These are phyloP conservation scores for Felis chaus DNA, from an alignment of 2,113 vertebrate genomes.

Conservation along the genomic window DNA sequence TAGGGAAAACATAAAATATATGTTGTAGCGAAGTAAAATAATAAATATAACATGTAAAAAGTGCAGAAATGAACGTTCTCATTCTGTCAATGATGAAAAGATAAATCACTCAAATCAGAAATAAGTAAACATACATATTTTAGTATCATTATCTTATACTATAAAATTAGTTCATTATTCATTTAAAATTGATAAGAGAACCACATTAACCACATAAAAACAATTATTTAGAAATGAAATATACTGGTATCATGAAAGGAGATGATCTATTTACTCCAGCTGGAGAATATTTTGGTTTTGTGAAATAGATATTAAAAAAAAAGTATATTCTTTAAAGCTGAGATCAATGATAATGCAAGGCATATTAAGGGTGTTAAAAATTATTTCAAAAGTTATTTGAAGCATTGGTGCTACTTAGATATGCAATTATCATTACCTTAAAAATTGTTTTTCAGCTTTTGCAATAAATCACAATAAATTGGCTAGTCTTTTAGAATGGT, in stretches of 20 bases:
- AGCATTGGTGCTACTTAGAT: not conserved
- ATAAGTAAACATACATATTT: not conserved
- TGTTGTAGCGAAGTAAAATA: not conserved
- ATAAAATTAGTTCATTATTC: not conserved
- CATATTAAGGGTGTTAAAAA: not conserved
- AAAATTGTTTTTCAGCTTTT: not conserved
- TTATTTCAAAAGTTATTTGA: not conserved
- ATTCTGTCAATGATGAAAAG: not conserved
- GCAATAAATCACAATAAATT: not conserved
- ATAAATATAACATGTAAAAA: not conserved
- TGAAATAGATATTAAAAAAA: not conserved
- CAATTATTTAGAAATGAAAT: not conserved
- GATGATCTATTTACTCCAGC: not conserved
- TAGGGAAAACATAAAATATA: not conserved
- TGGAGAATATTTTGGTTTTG: not conserved
- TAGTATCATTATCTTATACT: not conserved
- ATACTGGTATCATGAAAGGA: not conserved
- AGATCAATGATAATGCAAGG: not conserved
- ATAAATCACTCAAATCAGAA: not conserved
- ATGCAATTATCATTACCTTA: not conserved
- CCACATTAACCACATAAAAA: not conserved
- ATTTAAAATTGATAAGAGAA: not conserved
- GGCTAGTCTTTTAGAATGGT: not conserved
- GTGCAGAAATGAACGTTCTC: not conserved
- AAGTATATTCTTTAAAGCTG: not conserved